Evolutionary conservation across 2,797 vertebrate genomes (phyloP).

Genomic region (Rhinella marina): DNA sequence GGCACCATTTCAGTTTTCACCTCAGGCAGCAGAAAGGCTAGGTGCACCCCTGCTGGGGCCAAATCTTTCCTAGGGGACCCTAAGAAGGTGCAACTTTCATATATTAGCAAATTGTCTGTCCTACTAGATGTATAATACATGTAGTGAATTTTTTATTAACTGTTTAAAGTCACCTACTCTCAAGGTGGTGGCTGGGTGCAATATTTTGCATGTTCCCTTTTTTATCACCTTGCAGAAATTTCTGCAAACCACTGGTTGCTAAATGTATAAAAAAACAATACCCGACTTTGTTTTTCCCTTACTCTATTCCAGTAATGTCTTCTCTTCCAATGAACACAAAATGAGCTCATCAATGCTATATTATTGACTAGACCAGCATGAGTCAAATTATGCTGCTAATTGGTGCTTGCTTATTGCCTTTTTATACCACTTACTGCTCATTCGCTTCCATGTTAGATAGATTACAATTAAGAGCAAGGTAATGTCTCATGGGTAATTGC

Average conservation of each 20-base stretch:
- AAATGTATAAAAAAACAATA: neutral
- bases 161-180: neutral
- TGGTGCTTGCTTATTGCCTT: constrained; percentile 61
- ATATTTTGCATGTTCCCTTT: neutral
- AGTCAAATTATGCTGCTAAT: constrained; percentile 63
- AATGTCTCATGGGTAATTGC: constrained; percentile 61
- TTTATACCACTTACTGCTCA: constrained; percentile 61
- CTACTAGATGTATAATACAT: neutral
- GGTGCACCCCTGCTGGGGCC: too few species aligned
- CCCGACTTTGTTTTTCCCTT: neutral
- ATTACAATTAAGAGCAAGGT: constrained; percentile 63
- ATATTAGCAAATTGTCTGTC: neutral
- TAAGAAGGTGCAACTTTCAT: too few species aligned
- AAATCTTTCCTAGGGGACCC: too few species aligned
- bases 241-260: neutral
- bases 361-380: constrained; percentile 62
- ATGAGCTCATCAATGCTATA: constrained; percentile 60
- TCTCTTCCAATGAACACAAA: constrained; percentile 57
- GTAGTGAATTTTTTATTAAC: neutral
- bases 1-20: too few species aligned
- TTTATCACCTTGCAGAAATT: neutral
- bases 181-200: neutral
- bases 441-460: constrained; percentile 61
- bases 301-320: constrained; percentile 47
- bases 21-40: too few species aligned